phyloP scores from a whole-genome alignment of 2,888 invertebrate genomes.

The Mesorhabditis belari region DNA sequence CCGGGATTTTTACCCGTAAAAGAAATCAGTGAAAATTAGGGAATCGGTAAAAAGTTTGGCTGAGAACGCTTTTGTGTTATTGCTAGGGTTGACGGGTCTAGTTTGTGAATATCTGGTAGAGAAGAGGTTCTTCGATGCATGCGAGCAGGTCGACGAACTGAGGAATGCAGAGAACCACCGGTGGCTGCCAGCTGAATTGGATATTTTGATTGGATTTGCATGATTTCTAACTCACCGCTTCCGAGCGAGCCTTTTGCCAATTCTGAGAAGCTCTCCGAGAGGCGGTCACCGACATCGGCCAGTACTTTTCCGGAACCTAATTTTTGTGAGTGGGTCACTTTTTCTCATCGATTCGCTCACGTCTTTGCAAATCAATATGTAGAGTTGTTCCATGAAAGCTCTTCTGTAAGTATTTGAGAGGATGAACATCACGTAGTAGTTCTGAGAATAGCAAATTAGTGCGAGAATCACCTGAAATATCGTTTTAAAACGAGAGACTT shows the following conservation, averaged over 20 bases:
- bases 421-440: neutral
- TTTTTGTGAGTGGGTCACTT: neutral
- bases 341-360: too few species aligned
- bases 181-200: neutral
- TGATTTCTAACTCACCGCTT: neutral
- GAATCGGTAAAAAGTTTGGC: too few species aligned
- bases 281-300: neutral
- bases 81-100: neutral
- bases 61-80: too few species aligned
- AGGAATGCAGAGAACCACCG: neutral
- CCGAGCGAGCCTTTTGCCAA: neutral
- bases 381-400: neutral
- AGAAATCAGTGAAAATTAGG: neutral
- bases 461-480: neutral
- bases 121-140: neutral
- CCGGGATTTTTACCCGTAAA: neutral
- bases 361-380: neutral
- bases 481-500: neutral
- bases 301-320: neutral
- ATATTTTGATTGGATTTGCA: neutral
- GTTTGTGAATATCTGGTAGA: neutral
- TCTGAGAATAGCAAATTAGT: neutral
- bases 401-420: neutral
- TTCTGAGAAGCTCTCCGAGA: neutral
- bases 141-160: neutral